Percentiles rank a stretch among this genome's conserved stretches.
Evolutionary conservation across 1,140 invertebrate genomes (phyloP).

Genomic region (Drosophila ogumai): DNA sequence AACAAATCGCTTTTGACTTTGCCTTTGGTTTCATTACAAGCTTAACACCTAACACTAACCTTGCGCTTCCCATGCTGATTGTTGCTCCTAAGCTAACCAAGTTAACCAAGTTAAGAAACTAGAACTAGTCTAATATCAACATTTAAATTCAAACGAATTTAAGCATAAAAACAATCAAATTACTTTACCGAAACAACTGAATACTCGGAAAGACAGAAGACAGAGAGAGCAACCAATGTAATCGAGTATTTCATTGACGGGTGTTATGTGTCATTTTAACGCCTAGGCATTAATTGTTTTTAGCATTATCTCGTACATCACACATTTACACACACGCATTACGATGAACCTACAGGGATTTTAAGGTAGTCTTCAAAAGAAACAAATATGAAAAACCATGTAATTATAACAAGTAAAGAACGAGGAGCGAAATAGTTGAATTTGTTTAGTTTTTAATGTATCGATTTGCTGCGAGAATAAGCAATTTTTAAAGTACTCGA

Average conservation of each 20-base stretch:
- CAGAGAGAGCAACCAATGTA: conserved; percentile 46
- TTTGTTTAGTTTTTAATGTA: conserved; percentile 69
- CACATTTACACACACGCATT: conserved; percentile 52
- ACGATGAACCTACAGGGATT: conserved; percentile 83
- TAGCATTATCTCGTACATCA: conserved; percentile 50
- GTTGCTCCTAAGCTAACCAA: conserved; percentile 35
- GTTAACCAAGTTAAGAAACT: conserved; percentile 35
- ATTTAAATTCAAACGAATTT: conserved; percentile 81
- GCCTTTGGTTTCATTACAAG: conserved; percentile 36
- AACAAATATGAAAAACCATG: conserved; percentile 55
- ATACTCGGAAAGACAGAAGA: conserved; percentile 38
- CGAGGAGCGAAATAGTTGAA: conserved; percentile 63
- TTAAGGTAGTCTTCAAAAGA: conserved; percentile 78
- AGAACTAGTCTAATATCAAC: conserved; percentile 73
- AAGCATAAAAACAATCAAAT: conserved; percentile 82
- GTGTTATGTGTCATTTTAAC: conserved; percentile 54
- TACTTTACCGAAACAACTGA: conserved; percentile 71
- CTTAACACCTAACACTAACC: conserved; percentile 34
- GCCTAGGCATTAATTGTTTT: conserved; percentile 50
- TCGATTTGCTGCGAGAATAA: conserved; percentile 59
- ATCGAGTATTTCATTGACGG: conserved; percentile 27
- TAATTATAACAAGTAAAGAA: conserved; percentile 43
- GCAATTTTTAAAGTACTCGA: conserved; percentile 71
- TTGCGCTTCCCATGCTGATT: conserved; percentile 62
- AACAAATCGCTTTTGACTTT: conserved; percentile 41